A percentile compares a stretch with the other conserved stretches of the same genome.
These are phyloP conservation scores for Miltochrista miniata DNA, from an alignment of 2,888 invertebrate species.

Conservation along the genomic window DNA sequence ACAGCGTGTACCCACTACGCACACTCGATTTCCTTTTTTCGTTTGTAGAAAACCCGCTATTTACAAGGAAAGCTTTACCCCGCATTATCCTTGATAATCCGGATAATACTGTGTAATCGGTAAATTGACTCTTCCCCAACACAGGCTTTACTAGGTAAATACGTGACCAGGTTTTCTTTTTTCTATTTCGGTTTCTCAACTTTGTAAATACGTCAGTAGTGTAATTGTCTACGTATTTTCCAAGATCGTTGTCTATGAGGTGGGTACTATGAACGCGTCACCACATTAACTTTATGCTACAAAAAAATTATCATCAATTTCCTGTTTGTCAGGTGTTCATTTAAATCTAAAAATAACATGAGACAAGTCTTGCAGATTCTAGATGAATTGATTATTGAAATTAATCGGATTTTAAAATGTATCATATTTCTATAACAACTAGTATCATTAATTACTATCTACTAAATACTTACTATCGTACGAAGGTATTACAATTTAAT, in stretches of 20 bases:
- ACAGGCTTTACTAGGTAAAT: too few relatives aligned
- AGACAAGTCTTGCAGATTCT: background rate
- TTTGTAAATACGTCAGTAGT: background rate
- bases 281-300: background rate
- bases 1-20: too few relatives aligned
- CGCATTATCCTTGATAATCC: too few relatives aligned
- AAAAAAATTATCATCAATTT: constrained; percentile 1
- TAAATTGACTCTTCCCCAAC: too few relatives aligned
- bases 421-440: constrained; percentile 25
- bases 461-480: too few relatives aligned
- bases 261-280: background rate
- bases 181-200: background rate
- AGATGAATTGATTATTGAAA: background rate
- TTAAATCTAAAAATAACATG: background rate
- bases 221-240: background rate
- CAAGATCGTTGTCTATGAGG: background rate
- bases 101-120: background rate
- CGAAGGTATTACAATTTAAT: too few relatives aligned
- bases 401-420: constrained; percentile 5
- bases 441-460: constrained; percentile 25
- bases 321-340: constrained; percentile 5
- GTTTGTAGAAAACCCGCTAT: too few relatives aligned
- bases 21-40: too few relatives aligned
- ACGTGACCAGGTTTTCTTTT: background rate
- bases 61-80: too few relatives aligned